phyloP scores from a whole-genome alignment of 2,888 invertebrate genomes.

The Azorinus chamasolen region DNA sequence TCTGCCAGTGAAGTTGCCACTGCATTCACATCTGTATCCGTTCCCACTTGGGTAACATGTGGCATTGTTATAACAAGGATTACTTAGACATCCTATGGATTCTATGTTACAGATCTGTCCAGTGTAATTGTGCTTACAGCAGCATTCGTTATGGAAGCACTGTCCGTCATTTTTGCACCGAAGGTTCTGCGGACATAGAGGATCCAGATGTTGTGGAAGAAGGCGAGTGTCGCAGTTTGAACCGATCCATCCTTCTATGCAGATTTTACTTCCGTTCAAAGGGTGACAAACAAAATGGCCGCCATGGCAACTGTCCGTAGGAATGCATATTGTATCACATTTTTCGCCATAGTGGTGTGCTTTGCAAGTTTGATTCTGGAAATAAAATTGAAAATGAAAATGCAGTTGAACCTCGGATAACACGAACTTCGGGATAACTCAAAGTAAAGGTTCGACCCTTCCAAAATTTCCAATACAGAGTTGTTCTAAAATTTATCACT shows the following conservation, averaged over 20 bases:
- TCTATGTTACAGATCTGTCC: constrained; percentile 54
- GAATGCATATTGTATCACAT: constrained; percentile 17
- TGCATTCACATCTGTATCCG: constrained; percentile 30
- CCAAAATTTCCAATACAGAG: too few species aligned
- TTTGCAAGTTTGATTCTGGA: constrained; percentile 21
- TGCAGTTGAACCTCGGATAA: too few species aligned
- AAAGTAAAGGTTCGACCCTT: too few species aligned
- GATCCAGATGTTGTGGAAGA: constrained; percentile 48
- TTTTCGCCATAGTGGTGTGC: constrained; percentile 23
- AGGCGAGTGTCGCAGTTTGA: constrained; percentile 49
- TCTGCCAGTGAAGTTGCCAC: not conserved
- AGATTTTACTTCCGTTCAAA: constrained; percentile 39
- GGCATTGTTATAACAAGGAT: constrained; percentile 48
- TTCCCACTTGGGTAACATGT: constrained; percentile 30
- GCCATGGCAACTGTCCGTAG: constrained; percentile 27
- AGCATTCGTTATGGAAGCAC: constrained; percentile 49
- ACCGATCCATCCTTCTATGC: constrained; percentile 55
- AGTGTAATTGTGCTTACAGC: constrained; percentile 48
- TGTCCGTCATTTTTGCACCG: constrained; percentile 64
- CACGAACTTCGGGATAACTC: too few species aligned
- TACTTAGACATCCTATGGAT: constrained; percentile 54
- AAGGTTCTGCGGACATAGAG: constrained; percentile 37
- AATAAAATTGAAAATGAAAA: too few species aligned
- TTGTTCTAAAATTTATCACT: too few species aligned
- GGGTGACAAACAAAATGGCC: constrained; percentile 52